Percentiles rank a stretch among this genome's conserved stretches.
Evolutionary conservation across 2,113 vertebrate genomes (phyloP).

Genomic region (Gasterosteus aculeatus): DNA sequence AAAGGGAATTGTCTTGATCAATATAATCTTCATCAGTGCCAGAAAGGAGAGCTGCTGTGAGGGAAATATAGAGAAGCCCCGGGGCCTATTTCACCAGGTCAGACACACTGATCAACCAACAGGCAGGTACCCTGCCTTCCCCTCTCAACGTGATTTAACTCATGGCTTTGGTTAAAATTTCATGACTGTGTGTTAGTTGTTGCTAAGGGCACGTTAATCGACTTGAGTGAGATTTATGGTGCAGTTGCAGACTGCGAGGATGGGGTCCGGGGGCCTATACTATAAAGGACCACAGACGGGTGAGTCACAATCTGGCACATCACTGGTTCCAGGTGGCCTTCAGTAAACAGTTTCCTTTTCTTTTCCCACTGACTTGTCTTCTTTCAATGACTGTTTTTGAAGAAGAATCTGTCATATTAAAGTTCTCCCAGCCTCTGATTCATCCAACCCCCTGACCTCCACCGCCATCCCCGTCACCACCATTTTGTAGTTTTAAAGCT

Average conservation of each 20-base stretch:
- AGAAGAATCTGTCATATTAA: constrained; percentile 49
- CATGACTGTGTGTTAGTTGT: constrained; percentile 73
- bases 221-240: constrained; percentile 72
- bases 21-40: constrained; percentile 45
- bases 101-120: constrained; percentile 57
- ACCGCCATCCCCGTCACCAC: constrained; percentile 18
- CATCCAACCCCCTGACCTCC: constrained; percentile 32
- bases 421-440: constrained; percentile 51
- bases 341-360: constrained; percentile 59
- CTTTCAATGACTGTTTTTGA: constrained; percentile 60
- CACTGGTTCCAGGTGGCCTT: constrained; percentile 68
- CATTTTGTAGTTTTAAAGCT: constrained; percentile 50
- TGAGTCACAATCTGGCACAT: constrained; percentile 73
- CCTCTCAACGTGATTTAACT: constrained; percentile 72
- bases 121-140: constrained; percentile 57
- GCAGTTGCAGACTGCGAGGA: constrained; percentile 48
- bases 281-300: constrained; percentile 50
- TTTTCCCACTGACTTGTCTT: constrained; percentile 54
- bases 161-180: constrained; percentile 76
- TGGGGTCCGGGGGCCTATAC: constrained; percentile 21
- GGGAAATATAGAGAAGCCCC: constrained; percentile 61
- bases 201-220: constrained; percentile 75
- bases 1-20: constrained; percentile 55
- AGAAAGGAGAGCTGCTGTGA: constrained; percentile 36
- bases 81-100: constrained; percentile 44